phyloP scores from a whole-genome alignment of 2,113 vertebrate species.

The Hippocampus abdominalis region DNA sequence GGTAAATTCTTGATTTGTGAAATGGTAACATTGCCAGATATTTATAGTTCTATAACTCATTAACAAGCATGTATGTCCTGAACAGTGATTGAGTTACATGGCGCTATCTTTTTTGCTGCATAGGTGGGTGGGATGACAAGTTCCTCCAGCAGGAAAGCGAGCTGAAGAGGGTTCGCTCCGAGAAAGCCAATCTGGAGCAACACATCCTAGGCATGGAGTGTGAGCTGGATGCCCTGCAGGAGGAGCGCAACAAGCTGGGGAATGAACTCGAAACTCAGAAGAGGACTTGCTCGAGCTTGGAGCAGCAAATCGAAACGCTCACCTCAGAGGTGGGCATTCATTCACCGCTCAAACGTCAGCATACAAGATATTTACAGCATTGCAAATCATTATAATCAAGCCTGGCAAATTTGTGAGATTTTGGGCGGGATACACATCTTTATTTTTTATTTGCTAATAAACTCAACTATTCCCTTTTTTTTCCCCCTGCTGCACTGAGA shows the following conservation, averaged over 20 bases:
- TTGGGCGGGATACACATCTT: too few species aligned
- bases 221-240: constrained; percentile 70
- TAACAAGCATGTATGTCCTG: too few species aligned
- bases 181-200: constrained; percentile 72
- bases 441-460: too few species aligned
- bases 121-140: constrained; percentile 70
- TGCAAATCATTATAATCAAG: background rate
- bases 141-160: constrained; percentile 74
- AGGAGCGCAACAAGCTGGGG: constrained; percentile 67
- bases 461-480: too few species aligned
- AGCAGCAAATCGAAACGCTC: constrained; percentile 72
- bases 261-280: constrained; percentile 68
- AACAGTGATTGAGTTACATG: background rate
- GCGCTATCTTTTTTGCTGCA: background rate
- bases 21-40: background rate
- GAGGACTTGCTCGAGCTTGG: constrained; percentile 62
- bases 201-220: constrained; percentile 68
- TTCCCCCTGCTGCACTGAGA: too few species aligned
- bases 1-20: constrained; percentile 28
- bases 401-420: too few species aligned
- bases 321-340: constrained; percentile 58
- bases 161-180: constrained; percentile 65
- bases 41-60: background rate
- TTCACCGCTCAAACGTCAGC: background rate
- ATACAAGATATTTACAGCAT: background rate